Percentiles rank a stretch among this genome's conserved stretches.
These are phyloP conservation scores for Diglossa cyanea DNA, from an alignment of 2,797 vertebrate genomes.

Conservation along the genomic window DNA sequence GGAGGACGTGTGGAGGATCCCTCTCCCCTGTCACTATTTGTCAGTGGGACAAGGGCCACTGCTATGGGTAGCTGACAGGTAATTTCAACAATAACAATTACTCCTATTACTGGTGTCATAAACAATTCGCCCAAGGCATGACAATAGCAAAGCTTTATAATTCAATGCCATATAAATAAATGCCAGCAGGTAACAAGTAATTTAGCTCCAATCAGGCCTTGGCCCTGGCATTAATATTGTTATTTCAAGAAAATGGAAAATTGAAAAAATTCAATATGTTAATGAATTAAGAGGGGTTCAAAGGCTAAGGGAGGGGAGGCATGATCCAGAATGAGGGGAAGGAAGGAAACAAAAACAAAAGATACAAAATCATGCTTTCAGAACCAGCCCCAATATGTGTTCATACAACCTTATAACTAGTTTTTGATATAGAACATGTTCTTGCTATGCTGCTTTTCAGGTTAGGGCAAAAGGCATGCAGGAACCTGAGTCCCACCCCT, in stretches of 20 bases:
- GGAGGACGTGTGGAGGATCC: conserved; percentile 80
- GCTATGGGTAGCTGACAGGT: conserved; percentile 96
- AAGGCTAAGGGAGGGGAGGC: conserved; percentile 49
- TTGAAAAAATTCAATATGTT: conserved; percentile 82
- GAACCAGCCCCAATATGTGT: background rate
- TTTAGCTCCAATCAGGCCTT: conserved; percentile 85
- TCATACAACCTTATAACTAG: conserved; percentile 16
- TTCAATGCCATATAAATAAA: conserved; percentile 93
- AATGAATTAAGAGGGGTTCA: conserved; percentile 78
- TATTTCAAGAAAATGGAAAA: conserved; percentile 81
- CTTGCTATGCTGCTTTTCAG: background rate
- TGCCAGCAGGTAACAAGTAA: conserved; percentile 93
- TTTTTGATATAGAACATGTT: conserved; percentile 5
- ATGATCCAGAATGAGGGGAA: background rate
- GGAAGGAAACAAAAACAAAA: background rate
- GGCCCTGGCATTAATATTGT: conserved; percentile 79
- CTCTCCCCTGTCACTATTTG: conserved; percentile 95
- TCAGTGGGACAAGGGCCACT: conserved; percentile 93
- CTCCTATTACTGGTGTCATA: conserved; percentile 99
- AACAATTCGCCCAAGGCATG: conserved; percentile 93
- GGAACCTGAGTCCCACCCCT: background rate
- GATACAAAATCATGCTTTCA: conserved; percentile 41
- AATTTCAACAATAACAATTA: conserved; percentile 99
- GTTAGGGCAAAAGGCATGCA: background rate
- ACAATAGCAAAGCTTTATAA: conserved; percentile 96